Conservation (phyloP, 1,140 invertebrate genomes). For the Lucilia cuprina region DNA sequence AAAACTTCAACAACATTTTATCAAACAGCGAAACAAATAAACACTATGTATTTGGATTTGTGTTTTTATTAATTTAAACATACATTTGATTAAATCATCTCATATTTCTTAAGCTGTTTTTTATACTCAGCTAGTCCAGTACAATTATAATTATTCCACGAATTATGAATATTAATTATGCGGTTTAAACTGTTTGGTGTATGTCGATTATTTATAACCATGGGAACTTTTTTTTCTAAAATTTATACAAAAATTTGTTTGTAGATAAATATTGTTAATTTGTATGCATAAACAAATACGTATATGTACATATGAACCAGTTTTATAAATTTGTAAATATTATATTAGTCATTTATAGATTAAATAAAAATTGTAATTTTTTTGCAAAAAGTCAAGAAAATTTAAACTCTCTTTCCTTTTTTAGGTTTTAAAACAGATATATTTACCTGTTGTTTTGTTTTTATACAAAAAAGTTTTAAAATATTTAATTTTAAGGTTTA, state of each 20-base stretch:
- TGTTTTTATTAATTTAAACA: conserved; percentile 1
- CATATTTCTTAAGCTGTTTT: neutral
- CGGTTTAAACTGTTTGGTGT: conserved; percentile 5
- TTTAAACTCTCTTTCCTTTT: neutral
- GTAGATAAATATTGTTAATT: neutral
- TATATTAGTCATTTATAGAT: neutral
- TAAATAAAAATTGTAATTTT: neutral
- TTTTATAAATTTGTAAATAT: neutral
- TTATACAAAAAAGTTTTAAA: neutral
- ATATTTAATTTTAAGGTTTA: neutral
- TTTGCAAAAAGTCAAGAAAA: neutral
- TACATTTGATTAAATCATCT: neutral
- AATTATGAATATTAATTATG: conserved; percentile 18
- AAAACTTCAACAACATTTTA: neutral
- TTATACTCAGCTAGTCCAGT: neutral
- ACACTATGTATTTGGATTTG: neutral
- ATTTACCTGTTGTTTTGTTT: conserved; percentile 7
- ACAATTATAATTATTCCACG: conserved; percentile 11
- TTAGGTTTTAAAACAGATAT: neutral
- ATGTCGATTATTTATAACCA: neutral
- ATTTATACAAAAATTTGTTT: neutral
- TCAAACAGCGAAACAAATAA: neutral
- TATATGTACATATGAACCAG: neutral
- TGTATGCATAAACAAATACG: neutral
- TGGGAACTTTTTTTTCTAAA: neutral